Base-by-base conservation (phyloP, 1,140 invertebrate genomes). In the Drosophila lini region DNA sequence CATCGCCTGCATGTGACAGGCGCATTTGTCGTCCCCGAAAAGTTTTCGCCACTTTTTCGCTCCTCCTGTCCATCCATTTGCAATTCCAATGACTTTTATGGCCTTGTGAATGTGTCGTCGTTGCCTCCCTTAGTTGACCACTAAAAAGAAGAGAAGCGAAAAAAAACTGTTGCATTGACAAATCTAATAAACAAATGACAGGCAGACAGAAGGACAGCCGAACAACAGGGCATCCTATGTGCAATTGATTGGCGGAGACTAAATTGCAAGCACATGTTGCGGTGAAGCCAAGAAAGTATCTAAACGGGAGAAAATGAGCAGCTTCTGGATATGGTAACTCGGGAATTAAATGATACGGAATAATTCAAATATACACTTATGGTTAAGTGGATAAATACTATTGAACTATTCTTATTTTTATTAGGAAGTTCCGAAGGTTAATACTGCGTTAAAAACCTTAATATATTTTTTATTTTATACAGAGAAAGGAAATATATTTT, bases 51-150 rank as follows among this genome's bases (percentile, higher is more conserved):
- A 58, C 34, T 47, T 52, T 78, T 55, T 69, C 41, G 63, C 57
- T 48, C 57, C 32, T 22, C 42, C 11, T 44, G 36, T 19, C 50
- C 50, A 79, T 82, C 79, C 75, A 90, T 90, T 90, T 90, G 85
- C 85, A 90, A 90, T 89, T 90, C 81, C 78, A 74, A 89, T 89
- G 78, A 81, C 69, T 79, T 88, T 81, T 82, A 79, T 80, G 78
- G 67, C 50, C 61, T 34, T 44, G 38, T 38, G 61, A 42, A 42
- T 45, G 48, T 22, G 63, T 38, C 25, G 16, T 16, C 36, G 41
- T 15, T 22, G 22, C 45, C 40, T 53, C 31, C 42, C 45, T 32
- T 19, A 31, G 36, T 59, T 56, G 47, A 10, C 45, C 58, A n/a
- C 28, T 11, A 50, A 48, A 50, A 68, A 47, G 48, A 28, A 57